Conservation (phyloP, 2,113 vertebrate genomes). For the Anarrhichthys ocellatus region DNA sequence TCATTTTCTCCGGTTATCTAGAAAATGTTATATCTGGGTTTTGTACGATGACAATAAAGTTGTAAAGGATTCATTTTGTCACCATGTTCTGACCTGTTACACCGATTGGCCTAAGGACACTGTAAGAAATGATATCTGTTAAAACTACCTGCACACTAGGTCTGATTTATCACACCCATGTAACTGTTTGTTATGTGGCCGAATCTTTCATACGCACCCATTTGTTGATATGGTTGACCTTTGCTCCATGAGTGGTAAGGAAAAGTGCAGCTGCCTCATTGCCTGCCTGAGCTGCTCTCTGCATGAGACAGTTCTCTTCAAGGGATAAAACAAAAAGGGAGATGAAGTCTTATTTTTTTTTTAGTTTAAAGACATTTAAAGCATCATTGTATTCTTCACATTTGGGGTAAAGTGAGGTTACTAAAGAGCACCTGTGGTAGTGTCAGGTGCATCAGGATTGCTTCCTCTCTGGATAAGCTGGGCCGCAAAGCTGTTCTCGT, state of each 20-base stretch:
- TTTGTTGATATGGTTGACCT: constrained; percentile 96
- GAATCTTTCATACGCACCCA: constrained; percentile 83
- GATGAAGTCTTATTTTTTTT: background rate
- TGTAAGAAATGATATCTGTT: background rate
- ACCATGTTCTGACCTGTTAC: background rate
- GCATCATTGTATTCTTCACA: background rate
- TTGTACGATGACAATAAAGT: background rate
- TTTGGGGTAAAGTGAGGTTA: background rate
- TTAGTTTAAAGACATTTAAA: background rate
- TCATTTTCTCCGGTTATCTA: background rate
- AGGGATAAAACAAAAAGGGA: background rate
- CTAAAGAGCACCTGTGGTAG: constrained; percentile 84
- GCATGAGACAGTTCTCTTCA: constrained; percentile 94
- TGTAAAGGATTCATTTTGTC: background rate
- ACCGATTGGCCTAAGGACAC: no score
- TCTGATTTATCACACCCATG: background rate
- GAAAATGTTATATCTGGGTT: background rate
- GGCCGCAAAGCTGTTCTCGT: constrained; percentile 96
- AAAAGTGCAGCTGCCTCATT: constrained; percentile 97
- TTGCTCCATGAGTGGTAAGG: constrained; percentile 93
- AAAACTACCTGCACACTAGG: background rate
- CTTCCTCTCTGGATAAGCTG: constrained; percentile 94
- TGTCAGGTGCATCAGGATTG: constrained; percentile 92
- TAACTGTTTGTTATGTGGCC: background rate
- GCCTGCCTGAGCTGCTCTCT: constrained; percentile 90